A percentile compares a stretch with the other conserved stretches of the same genome.
Conservation (phyloP, 1,140 invertebrate species). For the Polypedilum pembai region DNA sequence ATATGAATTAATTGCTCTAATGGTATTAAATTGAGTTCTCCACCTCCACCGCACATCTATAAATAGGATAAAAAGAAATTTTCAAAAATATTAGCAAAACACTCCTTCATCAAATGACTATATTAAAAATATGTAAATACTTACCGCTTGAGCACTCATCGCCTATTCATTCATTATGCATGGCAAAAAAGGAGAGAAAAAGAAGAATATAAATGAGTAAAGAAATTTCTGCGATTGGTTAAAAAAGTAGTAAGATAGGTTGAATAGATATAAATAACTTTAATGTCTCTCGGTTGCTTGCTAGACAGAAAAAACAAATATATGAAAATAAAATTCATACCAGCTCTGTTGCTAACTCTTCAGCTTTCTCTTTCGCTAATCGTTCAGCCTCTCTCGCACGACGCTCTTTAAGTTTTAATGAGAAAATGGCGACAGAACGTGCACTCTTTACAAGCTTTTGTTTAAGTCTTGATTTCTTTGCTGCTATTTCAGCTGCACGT, state of each 20-base stretch:
- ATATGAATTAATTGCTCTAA: conserved; percentile 66
- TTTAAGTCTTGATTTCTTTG: conserved; percentile 54
- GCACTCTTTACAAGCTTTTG: conserved; percentile 64
- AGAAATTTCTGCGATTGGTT: conserved; percentile 8
- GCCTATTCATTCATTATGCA: not conserved
- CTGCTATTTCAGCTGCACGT: conserved; percentile 49
- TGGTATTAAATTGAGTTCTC: conserved; percentile 70
- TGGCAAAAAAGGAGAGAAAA: not conserved
- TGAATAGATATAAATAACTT: too few relatives aligned
- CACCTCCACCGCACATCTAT: conserved; percentile 50
- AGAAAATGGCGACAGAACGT: conserved; percentile 72
- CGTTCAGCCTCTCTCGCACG: conserved; percentile 63
- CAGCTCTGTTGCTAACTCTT: conserved; percentile 5
- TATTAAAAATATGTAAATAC: not conserved
- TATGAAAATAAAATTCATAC: conserved; percentile 6
- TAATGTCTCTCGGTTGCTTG: too few relatives aligned
- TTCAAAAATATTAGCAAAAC: too few relatives aligned
- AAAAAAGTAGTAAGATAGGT: not conserved
- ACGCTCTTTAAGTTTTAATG: conserved; percentile 65
- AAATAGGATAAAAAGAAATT: conserved; percentile 46
- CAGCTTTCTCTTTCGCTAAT: conserved; percentile 37
- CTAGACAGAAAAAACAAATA: not conserved
- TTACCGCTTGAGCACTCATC: not conserved
- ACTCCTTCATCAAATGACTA: not conserved
- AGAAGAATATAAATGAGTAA: not conserved